These are phyloP conservation scores for Phanerotoma sp. DNA, from an alignment of 2,888 invertebrate genomes.

Conservation along the genomic window DNA sequence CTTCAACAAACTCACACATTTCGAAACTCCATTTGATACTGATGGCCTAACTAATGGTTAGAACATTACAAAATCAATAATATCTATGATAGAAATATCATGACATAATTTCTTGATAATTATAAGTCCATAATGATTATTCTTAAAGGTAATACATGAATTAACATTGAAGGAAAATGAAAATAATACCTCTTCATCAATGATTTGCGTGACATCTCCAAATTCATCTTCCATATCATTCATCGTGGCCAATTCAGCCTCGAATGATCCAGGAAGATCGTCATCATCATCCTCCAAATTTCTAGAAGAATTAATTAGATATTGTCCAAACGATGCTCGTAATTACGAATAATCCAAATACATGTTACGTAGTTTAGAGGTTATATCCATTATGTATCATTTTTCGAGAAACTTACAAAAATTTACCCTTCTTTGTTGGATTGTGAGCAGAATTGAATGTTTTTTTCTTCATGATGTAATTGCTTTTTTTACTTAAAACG, in stretches of 20 bases:
- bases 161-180: neutral
- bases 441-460: slow-evolving; percentile 28
- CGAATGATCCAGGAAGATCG: slow-evolving; percentile 66
- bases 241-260: slow-evolving; percentile 70
- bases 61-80: too few species aligned
- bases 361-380: too few species aligned
- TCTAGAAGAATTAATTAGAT: slow-evolving; percentile 12
- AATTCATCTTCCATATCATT: slow-evolving; percentile 63
- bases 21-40: too few species aligned
- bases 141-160: too few species aligned
- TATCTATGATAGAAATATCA: too few species aligned
- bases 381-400: neutral
- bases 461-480: slow-evolving; percentile 32
- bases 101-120: too few species aligned
- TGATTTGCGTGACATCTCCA: slow-evolving; percentile 58
- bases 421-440: slow-evolving; percentile 36
- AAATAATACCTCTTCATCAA: slow-evolving; percentile 56
- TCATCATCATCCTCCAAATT: slow-evolving; percentile 64
- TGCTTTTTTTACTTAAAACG: neutral
- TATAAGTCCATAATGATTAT: too few species aligned
- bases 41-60: too few species aligned
- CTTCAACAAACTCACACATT: too few species aligned
- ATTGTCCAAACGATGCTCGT: too few species aligned
- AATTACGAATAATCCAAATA: too few species aligned
- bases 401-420: slow-evolving; percentile 24